phyloP scores from a whole-genome alignment of 2,797 vertebrate genomes.

The Gallinago stenura region DNA sequence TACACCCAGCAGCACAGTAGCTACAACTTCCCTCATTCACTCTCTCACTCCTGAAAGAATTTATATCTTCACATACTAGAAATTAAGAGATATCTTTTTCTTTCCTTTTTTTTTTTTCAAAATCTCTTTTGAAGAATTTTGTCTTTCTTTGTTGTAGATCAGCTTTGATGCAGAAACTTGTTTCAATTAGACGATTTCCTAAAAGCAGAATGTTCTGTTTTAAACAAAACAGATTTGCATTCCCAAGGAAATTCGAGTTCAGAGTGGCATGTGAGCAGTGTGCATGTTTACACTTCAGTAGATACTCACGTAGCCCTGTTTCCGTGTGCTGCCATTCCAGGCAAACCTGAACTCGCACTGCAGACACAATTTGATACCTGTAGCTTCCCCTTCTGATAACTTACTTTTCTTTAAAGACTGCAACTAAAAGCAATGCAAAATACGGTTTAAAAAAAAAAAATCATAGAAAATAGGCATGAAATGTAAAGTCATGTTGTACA shows the following conservation, averaged over 20 bases:
- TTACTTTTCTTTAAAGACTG: neutral
- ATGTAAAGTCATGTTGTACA: neutral
- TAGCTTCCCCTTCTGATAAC: neutral
- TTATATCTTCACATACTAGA: slow-evolving; percentile 36
- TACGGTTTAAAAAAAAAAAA: neutral
- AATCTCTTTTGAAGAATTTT: slow-evolving; percentile 60
- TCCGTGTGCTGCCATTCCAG: slow-evolving; percentile 70
- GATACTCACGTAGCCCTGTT: slow-evolving; percentile 73
- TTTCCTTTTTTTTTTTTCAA: neutral
- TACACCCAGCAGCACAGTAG: slow-evolving; percentile 60
- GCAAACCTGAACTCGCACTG: slow-evolving; percentile 44
- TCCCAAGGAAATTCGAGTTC: slow-evolving; percentile 74
- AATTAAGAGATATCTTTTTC: slow-evolving; percentile 4
- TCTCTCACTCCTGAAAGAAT: slow-evolving; percentile 46
- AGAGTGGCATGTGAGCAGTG: slow-evolving; percentile 73
- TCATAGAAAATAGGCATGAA: neutral
- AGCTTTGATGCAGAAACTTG: slow-evolving; percentile 69
- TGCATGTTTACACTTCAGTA: slow-evolving; percentile 74
- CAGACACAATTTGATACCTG: neutral
- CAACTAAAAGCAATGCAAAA: neutral
- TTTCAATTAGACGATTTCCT: slow-evolving; percentile 71
- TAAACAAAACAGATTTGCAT: slow-evolving; percentile 77
- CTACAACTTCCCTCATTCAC: slow-evolving; percentile 21
- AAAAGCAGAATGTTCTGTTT: slow-evolving; percentile 66
- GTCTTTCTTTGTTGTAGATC: slow-evolving; percentile 69